Conservation (phyloP, 2,113 vertebrate genomes). For the Ardeotis arabs region DNA sequence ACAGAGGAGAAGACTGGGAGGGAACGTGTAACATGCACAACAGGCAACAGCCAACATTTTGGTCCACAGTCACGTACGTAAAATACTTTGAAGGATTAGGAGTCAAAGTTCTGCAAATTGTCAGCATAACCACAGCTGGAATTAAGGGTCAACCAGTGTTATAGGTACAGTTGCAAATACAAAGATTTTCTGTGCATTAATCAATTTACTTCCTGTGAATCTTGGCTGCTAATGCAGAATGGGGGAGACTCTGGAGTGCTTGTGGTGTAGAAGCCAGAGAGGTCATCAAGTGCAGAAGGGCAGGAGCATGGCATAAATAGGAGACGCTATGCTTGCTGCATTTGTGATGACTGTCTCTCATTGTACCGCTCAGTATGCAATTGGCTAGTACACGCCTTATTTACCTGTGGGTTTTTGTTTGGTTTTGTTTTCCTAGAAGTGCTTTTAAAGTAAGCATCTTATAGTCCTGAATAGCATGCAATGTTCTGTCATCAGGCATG, state of each 20-base stretch:
- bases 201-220: background rate
- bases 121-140: background rate
- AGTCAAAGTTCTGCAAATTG: background rate
- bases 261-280: background rate
- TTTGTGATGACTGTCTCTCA: background rate
- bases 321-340: background rate
- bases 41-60: background rate
- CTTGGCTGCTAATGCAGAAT: background rate
- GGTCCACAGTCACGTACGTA: background rate
- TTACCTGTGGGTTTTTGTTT: background rate
- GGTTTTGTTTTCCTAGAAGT: background rate
- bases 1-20: background rate
- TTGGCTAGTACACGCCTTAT: background rate
- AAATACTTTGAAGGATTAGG: background rate
- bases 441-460: background rate
- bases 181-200: background rate
- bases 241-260: background rate
- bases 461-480: background rate
- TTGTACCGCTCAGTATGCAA: background rate
- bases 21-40: background rate
- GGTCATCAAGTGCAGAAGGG: background rate
- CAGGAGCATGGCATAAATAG: background rate
- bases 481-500: background rate
- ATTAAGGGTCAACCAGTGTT: background rate
- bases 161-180: background rate